phyloP scores from a whole-genome alignment of 2,113 vertebrate genomes.

The Otocyon megalotis region DNA sequence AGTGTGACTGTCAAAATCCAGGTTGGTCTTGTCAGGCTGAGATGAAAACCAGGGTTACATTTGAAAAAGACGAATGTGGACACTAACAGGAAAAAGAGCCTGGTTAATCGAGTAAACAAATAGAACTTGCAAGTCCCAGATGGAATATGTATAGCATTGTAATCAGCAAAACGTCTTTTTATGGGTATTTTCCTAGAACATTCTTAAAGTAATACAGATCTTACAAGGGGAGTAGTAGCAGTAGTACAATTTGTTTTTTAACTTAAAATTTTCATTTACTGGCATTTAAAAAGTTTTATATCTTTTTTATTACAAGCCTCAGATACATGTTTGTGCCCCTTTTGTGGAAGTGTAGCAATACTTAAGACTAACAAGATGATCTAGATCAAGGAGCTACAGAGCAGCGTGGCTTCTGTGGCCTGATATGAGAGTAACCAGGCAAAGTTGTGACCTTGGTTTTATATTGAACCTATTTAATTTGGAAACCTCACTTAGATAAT shows the following conservation, averaged over 20 bases:
- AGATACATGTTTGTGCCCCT: not conserved
- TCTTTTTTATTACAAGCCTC: not conserved
- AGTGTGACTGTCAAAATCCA: constrained; percentile 55
- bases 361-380: not conserved
- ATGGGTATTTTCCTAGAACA: constrained; percentile 37
- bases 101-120: constrained; percentile 59
- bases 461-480: not conserved
- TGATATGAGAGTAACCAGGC: not conserved
- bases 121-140: rapidly evolving
- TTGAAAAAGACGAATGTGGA: constrained; percentile 42
- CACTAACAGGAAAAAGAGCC: constrained; percentile 42
- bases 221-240: not conserved
- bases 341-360: not conserved
- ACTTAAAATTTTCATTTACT: not conserved
- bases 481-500: not conserved
- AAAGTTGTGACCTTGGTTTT: not conserved
- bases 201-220: constrained; percentile 24
- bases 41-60: constrained; percentile 62
- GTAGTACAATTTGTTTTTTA: not conserved
- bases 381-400: no score
- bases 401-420: not conserved
- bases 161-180: constrained; percentile 37
- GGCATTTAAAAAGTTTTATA: not conserved
- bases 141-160: not conserved
- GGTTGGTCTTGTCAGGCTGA: constrained; percentile 31